Percentiles rank a stretch among this genome's conserved stretches.
These are phyloP conservation scores for Drosophila neotestacea DNA, from an alignment of 2,888 invertebrate species.

Conservation along the genomic window DNA sequence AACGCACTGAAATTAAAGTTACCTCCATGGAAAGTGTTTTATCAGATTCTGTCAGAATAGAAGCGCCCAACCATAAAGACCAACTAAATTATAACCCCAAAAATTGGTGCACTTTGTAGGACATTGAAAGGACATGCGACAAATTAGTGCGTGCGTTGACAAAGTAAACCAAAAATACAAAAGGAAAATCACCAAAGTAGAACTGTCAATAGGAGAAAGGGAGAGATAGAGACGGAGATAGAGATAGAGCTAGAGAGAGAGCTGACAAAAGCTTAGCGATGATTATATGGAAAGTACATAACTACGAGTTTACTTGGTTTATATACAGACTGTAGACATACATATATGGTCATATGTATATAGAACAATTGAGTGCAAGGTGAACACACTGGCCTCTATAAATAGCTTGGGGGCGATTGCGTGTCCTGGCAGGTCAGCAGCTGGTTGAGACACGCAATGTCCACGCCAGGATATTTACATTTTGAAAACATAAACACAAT, in stretches of 20 bases:
- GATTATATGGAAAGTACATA: slow-evolving; percentile 22
- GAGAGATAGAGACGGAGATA: background rate
- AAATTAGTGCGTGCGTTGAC: slow-evolving; percentile 65
- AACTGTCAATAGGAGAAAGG: slow-evolving; percentile 28
- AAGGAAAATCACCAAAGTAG: slow-evolving; percentile 31
- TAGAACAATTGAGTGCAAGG: slow-evolving; percentile 57
- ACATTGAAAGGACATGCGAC: slow-evolving; percentile 65
- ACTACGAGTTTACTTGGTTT: slow-evolving; percentile 8
- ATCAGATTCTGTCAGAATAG: slow-evolving; percentile 35
- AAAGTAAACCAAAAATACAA: slow-evolving; percentile 51
- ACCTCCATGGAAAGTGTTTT: slow-evolving; percentile 6
- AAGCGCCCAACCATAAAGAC: slow-evolving; percentile 5
- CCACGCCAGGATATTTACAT: slow-evolving; percentile 38
- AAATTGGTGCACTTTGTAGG: slow-evolving; percentile 61
- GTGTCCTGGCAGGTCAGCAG: slow-evolving; percentile 52
- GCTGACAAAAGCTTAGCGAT: slow-evolving; percentile 29
- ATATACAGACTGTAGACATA: slow-evolving; percentile 8
- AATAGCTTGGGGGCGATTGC: slow-evolving; percentile 50
- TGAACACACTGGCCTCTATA: slow-evolving; percentile 45
- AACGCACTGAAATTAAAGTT: slow-evolving; percentile 14
- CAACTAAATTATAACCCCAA: slow-evolving; percentile 25
- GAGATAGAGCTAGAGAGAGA: slow-evolving; percentile 2
- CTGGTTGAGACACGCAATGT: slow-evolving; percentile 61
- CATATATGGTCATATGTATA: slow-evolving; percentile 23
- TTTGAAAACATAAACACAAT: slow-evolving; percentile 48